phyloP scores from a whole-genome alignment of 2,113 vertebrate genomes.

The Semnornis frantzii region DNA sequence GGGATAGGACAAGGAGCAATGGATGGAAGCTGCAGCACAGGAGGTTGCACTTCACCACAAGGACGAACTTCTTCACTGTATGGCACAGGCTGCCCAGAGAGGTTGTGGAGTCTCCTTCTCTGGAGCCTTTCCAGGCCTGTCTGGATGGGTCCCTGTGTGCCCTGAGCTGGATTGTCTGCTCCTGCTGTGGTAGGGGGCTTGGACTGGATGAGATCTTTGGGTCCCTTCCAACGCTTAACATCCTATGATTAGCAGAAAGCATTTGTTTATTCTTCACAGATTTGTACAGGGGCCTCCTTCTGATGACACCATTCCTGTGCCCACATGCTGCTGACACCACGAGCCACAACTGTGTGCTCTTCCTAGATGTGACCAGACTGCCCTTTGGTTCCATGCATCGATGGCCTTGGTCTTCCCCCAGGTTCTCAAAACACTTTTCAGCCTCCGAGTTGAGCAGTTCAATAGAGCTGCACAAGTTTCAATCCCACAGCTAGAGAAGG shows the following conservation, averaged over 20 bases:
- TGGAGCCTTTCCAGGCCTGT: no score
- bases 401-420: not conserved
- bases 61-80: no score
- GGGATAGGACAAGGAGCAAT: no score
- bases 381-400: not conserved
- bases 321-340: fast-evolving
- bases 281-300: not conserved
- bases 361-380: not conserved
- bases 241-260: not conserved
- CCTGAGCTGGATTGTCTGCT: no score
- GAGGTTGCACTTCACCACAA: no score
- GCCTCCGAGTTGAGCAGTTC: not conserved
- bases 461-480: not conserved
- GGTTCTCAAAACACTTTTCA: not conserved
- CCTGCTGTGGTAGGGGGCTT: no score
- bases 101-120: no score
- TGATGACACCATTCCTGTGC: not conserved
- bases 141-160: no score
- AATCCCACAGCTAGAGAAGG: not conserved
- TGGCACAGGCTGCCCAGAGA: no score
- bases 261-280: not conserved
- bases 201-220: no score
- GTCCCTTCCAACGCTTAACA: no score
- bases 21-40: no score
- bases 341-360: not conserved